These are phyloP conservation scores for Dynastes grantii DNA, from an alignment of 2,888 invertebrate genomes.

Conservation along the genomic window DNA sequence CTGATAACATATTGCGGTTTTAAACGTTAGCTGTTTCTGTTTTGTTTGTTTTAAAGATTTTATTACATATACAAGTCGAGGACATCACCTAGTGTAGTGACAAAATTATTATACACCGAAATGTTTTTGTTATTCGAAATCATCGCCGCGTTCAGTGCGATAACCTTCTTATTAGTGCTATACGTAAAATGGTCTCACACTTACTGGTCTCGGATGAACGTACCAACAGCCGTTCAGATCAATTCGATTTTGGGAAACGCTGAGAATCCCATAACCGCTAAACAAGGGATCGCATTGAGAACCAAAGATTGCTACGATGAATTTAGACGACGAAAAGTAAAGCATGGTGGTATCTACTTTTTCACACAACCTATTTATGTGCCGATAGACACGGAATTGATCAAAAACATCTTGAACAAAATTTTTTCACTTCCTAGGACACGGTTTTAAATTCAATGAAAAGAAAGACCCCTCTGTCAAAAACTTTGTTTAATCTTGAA, in stretches of 20 bases:
- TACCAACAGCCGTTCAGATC: neutral
- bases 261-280: neutral
- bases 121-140: neutral
- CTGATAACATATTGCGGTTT: too few relatives aligned
- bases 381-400: conserved; percentile 28
- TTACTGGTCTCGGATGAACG: conserved; percentile 1
- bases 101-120: neutral
- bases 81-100: neutral
- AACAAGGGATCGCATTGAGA: neutral
- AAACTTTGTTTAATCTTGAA: conserved; percentile 53
- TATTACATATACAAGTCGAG: too few relatives aligned
- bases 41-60: neutral
- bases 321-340: neutral
- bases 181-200: neutral
- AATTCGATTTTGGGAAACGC: conserved; percentile 12
- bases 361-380: conserved; percentile 10
- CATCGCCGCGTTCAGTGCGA: neutral
- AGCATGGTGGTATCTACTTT: conserved; percentile 30
- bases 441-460: conserved; percentile 70
- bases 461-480: conserved; percentile 64
- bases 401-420: conserved; percentile 61
- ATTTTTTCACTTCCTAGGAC: conserved; percentile 62
- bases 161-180: neutral
- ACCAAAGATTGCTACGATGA: conserved; percentile 11
- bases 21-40: neutral